Percentiles rank a stretch among this genome's conserved stretches.
Conservation (phyloP, 1,140 invertebrate species). For the Piezodorus guildinii region DNA sequence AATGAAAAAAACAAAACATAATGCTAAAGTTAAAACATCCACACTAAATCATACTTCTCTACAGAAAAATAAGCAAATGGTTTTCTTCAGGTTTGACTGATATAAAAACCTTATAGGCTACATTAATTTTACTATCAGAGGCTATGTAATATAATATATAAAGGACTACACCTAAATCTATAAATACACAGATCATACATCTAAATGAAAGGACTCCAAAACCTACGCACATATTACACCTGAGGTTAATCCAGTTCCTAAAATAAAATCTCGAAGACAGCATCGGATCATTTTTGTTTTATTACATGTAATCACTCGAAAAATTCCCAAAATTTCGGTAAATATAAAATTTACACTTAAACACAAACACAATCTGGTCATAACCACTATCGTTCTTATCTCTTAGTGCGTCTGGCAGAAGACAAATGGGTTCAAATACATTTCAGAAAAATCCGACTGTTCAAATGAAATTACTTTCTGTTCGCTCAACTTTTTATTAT, state of each 20-base stretch:
- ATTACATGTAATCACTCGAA: neutral
- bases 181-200: conserved; percentile 9
- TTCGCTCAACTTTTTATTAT: no score
- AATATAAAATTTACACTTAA: conserved; percentile 1
- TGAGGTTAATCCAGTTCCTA: conserved; percentile 21
- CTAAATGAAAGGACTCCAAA: conserved; percentile 10
- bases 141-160: no score
- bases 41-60: conserved; percentile 1
- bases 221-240: conserved; percentile 20
- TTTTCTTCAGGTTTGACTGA: no score
- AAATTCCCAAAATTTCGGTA: neutral
- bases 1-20: neutral
- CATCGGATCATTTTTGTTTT: conserved; percentile 5
- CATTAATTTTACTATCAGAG: no score
- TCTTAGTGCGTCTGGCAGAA: conserved; percentile 4
- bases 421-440: no score
- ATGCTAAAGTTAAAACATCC: neutral
- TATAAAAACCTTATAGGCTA: no score
- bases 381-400: conserved; percentile 9
- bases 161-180: conserved; percentile 11
- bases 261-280: conserved; percentile 11
- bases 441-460: no score
- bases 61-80: neutral
- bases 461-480: no score
- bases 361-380: neutral